These are phyloP conservation scores for Trilocha varians DNA, from an alignment of 2,888 invertebrate genomes.

Conservation along the genomic window DNA sequence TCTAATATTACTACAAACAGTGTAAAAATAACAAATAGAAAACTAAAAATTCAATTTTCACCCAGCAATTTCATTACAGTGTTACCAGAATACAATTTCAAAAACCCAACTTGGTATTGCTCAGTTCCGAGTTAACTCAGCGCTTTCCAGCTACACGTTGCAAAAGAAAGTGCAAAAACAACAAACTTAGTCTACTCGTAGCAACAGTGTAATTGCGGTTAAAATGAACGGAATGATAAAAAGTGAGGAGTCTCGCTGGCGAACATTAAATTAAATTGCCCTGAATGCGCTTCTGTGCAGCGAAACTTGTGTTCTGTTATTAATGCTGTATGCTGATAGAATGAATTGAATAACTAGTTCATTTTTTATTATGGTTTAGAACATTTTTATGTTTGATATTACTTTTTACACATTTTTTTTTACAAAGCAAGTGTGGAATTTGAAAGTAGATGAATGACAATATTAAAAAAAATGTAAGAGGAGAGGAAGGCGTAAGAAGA, in stretches of 20 bases:
- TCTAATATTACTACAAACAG: no score
- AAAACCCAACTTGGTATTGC: background rate
- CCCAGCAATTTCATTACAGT: background rate
- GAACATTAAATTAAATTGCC: background rate
- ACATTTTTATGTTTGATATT: no score
- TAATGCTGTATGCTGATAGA: background rate
- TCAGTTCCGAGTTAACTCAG: background rate
- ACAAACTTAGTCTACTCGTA: slow-evolving; percentile 22
- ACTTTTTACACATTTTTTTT: no score
- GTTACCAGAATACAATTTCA: background rate
- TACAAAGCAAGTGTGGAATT: no score
- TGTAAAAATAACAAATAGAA: no score
- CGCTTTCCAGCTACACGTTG: slow-evolving; percentile 16
- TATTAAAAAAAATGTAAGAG: no score
- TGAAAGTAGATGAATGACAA: no score
- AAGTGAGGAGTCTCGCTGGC: slow-evolving; percentile 7
- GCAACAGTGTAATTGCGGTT: slow-evolving; percentile 37
- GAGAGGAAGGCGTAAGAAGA: no score
- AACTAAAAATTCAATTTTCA: background rate
- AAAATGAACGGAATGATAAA: slow-evolving; percentile 39
- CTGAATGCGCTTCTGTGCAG: background rate
- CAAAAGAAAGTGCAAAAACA: slow-evolving; percentile 32
- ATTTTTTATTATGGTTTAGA: no score
- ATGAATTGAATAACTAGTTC: no score
- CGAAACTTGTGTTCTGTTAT: background rate